phyloP scores from a whole-genome alignment of 2,888 invertebrate species.

The Microplitis deprimator region DNA sequence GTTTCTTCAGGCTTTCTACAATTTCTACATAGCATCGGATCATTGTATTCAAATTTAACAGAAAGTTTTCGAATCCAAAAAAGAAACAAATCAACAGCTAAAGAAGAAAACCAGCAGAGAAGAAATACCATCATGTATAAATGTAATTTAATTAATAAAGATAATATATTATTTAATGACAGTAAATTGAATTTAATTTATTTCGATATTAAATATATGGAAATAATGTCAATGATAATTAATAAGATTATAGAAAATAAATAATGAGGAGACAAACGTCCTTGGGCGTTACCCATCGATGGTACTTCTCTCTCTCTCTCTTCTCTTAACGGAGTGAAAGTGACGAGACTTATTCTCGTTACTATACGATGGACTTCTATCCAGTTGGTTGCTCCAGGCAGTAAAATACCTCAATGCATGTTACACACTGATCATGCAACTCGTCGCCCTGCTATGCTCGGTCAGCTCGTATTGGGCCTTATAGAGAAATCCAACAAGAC shows the following conservation, averaged over 20 bases:
- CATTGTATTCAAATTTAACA: conserved; percentile 15
- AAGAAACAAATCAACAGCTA: neutral
- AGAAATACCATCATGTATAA: neutral
- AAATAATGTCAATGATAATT: neutral
- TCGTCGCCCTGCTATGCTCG: conserved; percentile 6
- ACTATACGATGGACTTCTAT: conserved; percentile 38
- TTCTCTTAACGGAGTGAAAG: conserved; percentile 56
- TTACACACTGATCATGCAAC: conserved; percentile 35
- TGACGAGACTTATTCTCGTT: conserved; percentile 48
- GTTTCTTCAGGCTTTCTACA: conserved; percentile 40
- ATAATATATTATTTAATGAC: neutral
- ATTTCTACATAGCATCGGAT: conserved; percentile 13
- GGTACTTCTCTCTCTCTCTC: conserved; percentile 45
- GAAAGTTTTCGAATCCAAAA: neutral
- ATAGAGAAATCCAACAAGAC: conserved; percentile 20
- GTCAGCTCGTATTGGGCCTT: neutral
- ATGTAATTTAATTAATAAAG: neutral
- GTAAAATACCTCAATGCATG: conserved; percentile 33
- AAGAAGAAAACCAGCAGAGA: neutral
- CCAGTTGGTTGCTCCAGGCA: conserved; percentile 37
- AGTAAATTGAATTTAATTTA: neutral
- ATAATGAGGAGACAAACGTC: conserved; percentile 38
- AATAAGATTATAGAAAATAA: conserved; percentile 2
- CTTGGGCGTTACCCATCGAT: conserved; percentile 48
- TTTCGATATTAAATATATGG: neutral